Base-by-base conservation (phyloP, 2,797 vertebrate species). In the Chaetophractus vellerosus region DNA sequence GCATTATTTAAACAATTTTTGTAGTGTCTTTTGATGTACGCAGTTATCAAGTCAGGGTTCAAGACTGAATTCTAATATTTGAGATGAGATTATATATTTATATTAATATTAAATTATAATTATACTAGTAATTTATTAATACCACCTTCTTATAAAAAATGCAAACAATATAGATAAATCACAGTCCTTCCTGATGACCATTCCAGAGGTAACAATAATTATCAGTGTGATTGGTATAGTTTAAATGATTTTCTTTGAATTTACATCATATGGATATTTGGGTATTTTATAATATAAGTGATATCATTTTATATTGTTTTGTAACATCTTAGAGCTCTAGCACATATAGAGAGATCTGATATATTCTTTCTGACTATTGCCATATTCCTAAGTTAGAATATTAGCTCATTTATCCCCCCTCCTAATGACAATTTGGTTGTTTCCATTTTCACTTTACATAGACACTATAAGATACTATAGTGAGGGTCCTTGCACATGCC, bases 31-130 rank as follows among this genome's bases (percentile, higher is more conserved):
- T 76, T 69, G 79, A 66, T 33, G 9, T 41, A 76, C 24, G 6
- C 59, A 74, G 61, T 26, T 90, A 55, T 84, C 3, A 71, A 14
- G 15, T 74, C 8, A 41, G 19, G 4, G 28, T 15, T 92, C 31
- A 41, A 82, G 50, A 80, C 45, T 61, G 3, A 79, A 74, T 69
- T 93, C 31, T 68, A 89, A 76, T 72, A 80, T 64, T 92, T 91
- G 21, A 94, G 3, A 87, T 81, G 18, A 69, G 94, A 23, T 90
- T 92, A 1, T 66, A 94, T 72, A 88, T 81, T 28, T 91, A 45
- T 81, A 38, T n/a, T n/a, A 75, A 82, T 48, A 74, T 90, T 94
- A 83, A 59, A 92, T 28, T 92, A 64, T 33, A 78, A 84, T 81
- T 85, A 84, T 3, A 31, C 18, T 79, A 84, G n/a, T 55, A 50